Evolutionary conservation across 92 coral and sea anemone genomes (phyloP), one percentile per base, ranked within the genome.

Genomic region (Zoanthus sociatus): DNA sequence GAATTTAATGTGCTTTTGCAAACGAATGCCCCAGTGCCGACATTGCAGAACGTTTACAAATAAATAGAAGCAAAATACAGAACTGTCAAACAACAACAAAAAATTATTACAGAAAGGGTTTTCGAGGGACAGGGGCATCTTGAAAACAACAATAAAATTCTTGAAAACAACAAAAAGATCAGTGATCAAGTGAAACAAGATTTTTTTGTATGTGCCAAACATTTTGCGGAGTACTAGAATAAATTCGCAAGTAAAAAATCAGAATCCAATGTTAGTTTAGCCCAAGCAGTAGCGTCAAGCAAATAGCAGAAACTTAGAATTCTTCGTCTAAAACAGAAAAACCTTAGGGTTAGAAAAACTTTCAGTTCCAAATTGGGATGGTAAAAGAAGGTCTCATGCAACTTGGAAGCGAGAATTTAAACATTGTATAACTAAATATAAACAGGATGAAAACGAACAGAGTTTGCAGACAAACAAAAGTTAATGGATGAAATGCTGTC

Each of bases 291-390:
- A 20, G 73, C 73, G 73, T 69, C 73, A 69, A 69, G 26, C 73
- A 69, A 69, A 18, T 18, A 47, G 73, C 16, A 18, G 46, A 69
- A 69, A 69, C 71, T 66, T 66, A 17, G 84, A 78, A 56, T 64
- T 56, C 42, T 37, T 37, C 42, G 4, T 37, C 42, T 37, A 37
- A 37, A 37, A 37, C 42, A 37, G 42, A 37, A 37, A 37, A 37
- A 2, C 42, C 4, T 4, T 2, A 37, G 71, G 71, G 70, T 61
- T 44, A 68, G 92, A 90, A 56, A 76, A 78, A 21, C 26, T 90
- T 32, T 73, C 92, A 9, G 93, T 90, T 0, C 95, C 95, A 6
- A 15, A 79, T 14, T 88, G 89, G 92, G 94, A 93, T 78, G 96
- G 96, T 5, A 50, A 66, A 3, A 84, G 93, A 21, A 83, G 73